Evolutionary conservation across 2,888 invertebrate genomes (phyloP), one percentile per base, ranked within the genome.

Genomic region (Miltochrista miniata): DNA sequence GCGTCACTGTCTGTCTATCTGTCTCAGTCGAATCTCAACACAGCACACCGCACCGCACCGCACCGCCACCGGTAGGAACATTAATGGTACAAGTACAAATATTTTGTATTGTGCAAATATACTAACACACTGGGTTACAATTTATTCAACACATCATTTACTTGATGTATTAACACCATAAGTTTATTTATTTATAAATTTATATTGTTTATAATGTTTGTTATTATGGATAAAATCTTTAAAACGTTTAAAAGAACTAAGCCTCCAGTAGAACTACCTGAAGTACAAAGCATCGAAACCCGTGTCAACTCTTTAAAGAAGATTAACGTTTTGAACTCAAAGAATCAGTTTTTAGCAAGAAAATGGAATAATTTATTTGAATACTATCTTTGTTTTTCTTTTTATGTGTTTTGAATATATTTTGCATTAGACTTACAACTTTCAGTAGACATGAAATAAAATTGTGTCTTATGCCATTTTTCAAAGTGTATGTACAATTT

Each of bases 331-430:
- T 7, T 11, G 2, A 45, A 51, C 7, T 13, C 48, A 3, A 56
- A 38, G 3, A 58, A 5, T 24, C 44, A 37, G 38, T 54, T 45
- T 40, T 61, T 47, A 52, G 42, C 29, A 68, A 62, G 48, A 65
- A 68, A 54, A n/a, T 41, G 14, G 68, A 68, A 38, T 65, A 59
- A 60, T 49, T 51, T 49, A 33, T 48, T 40, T 7, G 13, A 33
- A 18, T 10, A 34, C 9, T 36, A 1, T n/a, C n/a, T n/a, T n/a
- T n/a, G n/a, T 9, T 24, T 11, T 5, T n/a, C 2, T 24, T 12
- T 39, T 29, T 29, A 24, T 33, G 11, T 46, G 51, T 39, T 15
- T 24, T 9, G 18, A 12, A 24, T 24, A n/a, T 43, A 8, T 7
- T 35, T 44, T 42, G 41, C 12, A 40, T 48, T 35, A 38, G 10